Conservation (phyloP, 2,888 invertebrate genomes). For the Listrodromus nycthemerus region DNA sequence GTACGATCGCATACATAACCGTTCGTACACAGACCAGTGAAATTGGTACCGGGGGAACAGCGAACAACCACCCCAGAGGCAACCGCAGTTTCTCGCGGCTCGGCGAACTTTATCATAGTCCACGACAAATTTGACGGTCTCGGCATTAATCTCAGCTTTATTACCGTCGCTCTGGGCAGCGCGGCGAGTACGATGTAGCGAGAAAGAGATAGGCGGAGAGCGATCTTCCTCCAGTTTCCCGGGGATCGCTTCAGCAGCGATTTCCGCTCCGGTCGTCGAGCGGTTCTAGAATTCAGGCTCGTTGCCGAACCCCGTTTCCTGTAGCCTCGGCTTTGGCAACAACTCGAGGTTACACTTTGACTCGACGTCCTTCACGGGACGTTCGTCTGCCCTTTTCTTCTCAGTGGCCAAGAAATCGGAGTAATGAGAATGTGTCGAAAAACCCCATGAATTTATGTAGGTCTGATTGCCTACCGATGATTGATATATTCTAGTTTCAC, state of each 20-base stretch:
- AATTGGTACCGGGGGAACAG: slow-evolving; percentile 23
- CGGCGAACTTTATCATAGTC: slow-evolving; percentile 73
- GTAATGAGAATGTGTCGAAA: background rate
- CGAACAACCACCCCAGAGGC: slow-evolving; percentile 32
- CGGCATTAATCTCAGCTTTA: slow-evolving; percentile 76
- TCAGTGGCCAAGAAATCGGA: background rate
- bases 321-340: background rate
- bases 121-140: slow-evolving; percentile 76
- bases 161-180: slow-evolving; percentile 64
- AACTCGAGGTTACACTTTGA: background rate
- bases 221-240: slow-evolving; percentile 17
- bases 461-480: background rate
- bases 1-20: background rate
- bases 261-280: slow-evolving; percentile 11
- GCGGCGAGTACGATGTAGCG: background rate
- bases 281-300: slow-evolving; percentile 12
- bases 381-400: background rate
- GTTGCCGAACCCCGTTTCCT: background rate
- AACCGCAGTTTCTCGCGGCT: slow-evolving; percentile 28
- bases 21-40: slow-evolving; percentile 22
- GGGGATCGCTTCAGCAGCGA: slow-evolving; percentile 25
- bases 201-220: background rate
- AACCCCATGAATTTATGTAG: background rate
- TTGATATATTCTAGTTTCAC: background rate
- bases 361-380: background rate